Evolutionary conservation across 1,140 invertebrate genomes (phyloP).

Genomic region (Drosophila lacteicornis): DNA sequence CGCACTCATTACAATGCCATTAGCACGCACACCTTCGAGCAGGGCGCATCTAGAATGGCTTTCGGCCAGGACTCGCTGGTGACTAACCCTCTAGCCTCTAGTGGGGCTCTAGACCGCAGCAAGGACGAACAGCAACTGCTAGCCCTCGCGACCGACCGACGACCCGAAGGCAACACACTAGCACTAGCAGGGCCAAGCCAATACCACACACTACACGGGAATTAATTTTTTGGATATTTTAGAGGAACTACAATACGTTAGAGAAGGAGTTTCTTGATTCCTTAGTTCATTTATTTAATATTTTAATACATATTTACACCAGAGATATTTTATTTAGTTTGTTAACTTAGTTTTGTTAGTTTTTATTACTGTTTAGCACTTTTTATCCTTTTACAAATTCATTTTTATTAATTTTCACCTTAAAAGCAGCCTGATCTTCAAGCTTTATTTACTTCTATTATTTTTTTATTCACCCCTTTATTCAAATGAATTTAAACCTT

Average conservation of each 20-base stretch:
- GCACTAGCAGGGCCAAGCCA: conserved; percentile 1
- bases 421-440: neutral
- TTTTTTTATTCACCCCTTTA: neutral
- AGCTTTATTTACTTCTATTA: neutral
- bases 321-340: neutral
- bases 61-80: conserved; percentile 2
- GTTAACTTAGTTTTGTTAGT: neutral
- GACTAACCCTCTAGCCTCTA: conserved; percentile 8
- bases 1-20: conserved; percentile 47
- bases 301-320: neutral
- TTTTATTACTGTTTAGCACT: neutral
- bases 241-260: no score
- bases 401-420: neutral
- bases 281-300: neutral
- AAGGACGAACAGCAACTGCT: conserved; percentile 51
- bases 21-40: conserved; percentile 49
- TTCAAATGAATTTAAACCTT: neutral
- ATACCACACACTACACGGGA: conserved; percentile 14
- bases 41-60: conserved; percentile 14
- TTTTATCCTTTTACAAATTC: neutral
- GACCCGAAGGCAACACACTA: conserved; percentile 29
- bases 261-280: neutral
- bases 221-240: neutral
- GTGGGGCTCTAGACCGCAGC: conserved; percentile 35
- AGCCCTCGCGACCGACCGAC: conserved; percentile 43